Conservation (phyloP, 2,113 vertebrate genomes). For the Neogobius melanostomus region DNA sequence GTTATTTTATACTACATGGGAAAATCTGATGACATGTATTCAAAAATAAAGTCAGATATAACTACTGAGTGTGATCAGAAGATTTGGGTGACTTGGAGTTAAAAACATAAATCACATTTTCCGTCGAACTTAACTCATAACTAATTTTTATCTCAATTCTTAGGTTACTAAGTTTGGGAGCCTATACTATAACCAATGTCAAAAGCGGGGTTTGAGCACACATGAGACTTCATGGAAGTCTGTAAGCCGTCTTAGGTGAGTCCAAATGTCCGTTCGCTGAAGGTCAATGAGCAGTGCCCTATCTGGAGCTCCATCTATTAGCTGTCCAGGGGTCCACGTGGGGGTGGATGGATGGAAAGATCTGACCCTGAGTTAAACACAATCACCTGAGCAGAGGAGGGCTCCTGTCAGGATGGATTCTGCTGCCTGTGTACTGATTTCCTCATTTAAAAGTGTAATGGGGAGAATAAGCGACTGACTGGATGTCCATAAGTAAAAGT, state of each 20-base stretch:
- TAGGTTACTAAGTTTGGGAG: no score
- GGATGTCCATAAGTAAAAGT: constrained; percentile 41
- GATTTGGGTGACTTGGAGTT: no score
- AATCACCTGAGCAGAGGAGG: constrained; percentile 27
- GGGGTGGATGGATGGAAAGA: constrained; percentile 42
- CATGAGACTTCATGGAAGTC: background rate
- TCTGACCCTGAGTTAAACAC: constrained; percentile 49
- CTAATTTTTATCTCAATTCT: no score
- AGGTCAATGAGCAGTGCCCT: constrained; percentile 49
- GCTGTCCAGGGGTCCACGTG: constrained; percentile 42
- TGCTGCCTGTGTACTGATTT: constrained; percentile 42
- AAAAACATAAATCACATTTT: no score
- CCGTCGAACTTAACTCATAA: no score
- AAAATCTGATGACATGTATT: no score
- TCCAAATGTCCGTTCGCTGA: constrained; percentile 49
- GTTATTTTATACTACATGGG: no score
- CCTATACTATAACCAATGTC: background rate
- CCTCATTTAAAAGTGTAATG: constrained; percentile 54
- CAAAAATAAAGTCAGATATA: no score
- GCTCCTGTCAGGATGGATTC: constrained; percentile 40
- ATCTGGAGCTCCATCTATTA: constrained; percentile 62
- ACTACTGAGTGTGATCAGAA: no score
- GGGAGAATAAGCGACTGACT: constrained; percentile 32
- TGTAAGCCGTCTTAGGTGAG: constrained; percentile 10
- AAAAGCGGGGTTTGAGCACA: background rate